phyloP scores from a whole-genome alignment of 2,888 invertebrate genomes.

The Ochropleura plecta region DNA sequence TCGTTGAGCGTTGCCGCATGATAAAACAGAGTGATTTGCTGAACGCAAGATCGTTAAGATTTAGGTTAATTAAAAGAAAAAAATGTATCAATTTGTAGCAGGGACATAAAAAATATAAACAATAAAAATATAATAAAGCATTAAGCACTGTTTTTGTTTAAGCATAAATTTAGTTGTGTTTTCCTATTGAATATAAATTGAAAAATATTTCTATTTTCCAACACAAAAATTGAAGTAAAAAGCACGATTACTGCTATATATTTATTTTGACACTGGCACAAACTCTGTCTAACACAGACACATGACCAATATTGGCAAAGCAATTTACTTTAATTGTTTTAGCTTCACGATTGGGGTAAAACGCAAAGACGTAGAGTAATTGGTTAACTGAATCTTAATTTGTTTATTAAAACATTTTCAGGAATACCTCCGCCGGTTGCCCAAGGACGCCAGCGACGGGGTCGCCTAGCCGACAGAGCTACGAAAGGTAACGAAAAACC shows the following conservation, averaged over 20 bases:
- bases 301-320: background rate
- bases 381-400: background rate
- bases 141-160: background rate
- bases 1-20: background rate
- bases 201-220: background rate
- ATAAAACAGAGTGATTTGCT: background rate
- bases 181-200: background rate
- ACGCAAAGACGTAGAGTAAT: background rate
- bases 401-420: slow-evolving; percentile 3
- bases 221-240: background rate
- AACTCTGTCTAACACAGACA: background rate
- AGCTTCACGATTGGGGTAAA: background rate
- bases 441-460: slow-evolving; percentile 8
- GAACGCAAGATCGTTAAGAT: background rate
- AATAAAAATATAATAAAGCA: too few species aligned
- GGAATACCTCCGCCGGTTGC: background rate
- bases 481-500: slow-evolving; percentile 16
- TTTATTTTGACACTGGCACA: background rate
- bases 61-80: background rate
- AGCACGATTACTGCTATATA: background rate
- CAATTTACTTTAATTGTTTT: background rate
- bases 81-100: too few species aligned
- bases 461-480: slow-evolving; percentile 5
- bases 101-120: too few species aligned
- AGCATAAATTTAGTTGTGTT: background rate